These are phyloP conservation scores for Dascyllus trimaculatus DNA, from an alignment of 2,113 vertebrate genomes.

Conservation along the genomic window DNA sequence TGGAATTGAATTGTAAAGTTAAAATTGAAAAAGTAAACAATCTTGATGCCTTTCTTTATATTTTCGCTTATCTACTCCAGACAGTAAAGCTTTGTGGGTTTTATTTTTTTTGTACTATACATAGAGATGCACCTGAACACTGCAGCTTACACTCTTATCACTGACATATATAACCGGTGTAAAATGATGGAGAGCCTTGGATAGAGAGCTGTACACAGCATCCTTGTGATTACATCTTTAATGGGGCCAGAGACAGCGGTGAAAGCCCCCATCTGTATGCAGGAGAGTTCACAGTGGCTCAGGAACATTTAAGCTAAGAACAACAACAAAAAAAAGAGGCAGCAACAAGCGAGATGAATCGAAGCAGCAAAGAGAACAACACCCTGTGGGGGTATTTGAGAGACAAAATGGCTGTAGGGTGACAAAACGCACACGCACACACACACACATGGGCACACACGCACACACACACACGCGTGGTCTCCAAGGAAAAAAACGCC, in stretches of 20 bases:
- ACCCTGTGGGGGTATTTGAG: constrained; percentile 19
- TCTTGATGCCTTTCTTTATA: background rate
- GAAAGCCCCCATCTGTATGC: constrained; percentile 65
- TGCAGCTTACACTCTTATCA: constrained; percentile 18
- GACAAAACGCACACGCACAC: constrained; percentile 7
- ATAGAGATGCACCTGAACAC: constrained; percentile 8
- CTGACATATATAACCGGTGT: constrained; percentile 11
- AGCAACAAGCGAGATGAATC: constrained; percentile 47
- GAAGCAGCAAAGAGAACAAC: constrained; percentile 37
- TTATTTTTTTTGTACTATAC: background rate
- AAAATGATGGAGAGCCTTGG: constrained; percentile 43
- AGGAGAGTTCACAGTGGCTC: constrained; percentile 31
- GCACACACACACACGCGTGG: background rate
- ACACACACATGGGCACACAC: background rate
- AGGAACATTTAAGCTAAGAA: constrained; percentile 48
- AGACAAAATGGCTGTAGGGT: constrained; percentile 16
- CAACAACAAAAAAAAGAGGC: constrained; percentile 28
- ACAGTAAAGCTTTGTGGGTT: background rate
- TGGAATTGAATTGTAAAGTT: background rate
- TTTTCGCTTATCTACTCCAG: background rate
- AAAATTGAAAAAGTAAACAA: constrained; percentile 12
- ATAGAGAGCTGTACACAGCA: constrained; percentile 15
- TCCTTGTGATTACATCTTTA: constrained; percentile 57
- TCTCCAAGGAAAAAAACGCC: constrained; percentile 13
- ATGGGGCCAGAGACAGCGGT: constrained; percentile 44